A percentile compares a stretch with the other conserved stretches of the same genome.
phyloP scores from a whole-genome alignment of 2,113 vertebrate species.

The Psophia crepitans region DNA sequence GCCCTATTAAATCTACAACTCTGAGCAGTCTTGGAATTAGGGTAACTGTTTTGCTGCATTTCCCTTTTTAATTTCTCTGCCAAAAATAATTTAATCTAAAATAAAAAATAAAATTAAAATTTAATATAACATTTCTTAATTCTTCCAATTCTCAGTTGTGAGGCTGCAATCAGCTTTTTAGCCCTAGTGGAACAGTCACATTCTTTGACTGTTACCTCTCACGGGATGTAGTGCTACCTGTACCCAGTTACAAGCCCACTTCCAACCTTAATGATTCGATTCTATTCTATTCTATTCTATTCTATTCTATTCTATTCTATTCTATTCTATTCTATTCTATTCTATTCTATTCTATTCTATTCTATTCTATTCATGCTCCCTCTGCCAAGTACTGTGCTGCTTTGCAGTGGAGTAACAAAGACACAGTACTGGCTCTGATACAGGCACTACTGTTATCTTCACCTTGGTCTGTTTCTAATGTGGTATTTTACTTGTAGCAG shows the following conservation, averaged over 20 bases:
- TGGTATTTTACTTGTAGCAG: not conserved
- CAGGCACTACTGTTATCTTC: not conserved
- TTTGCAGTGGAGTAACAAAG: not conserved
- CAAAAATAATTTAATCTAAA: not conserved
- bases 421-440: not conserved
- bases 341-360: no score
- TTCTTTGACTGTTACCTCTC: not conserved
- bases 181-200: not conserved
- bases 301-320: no score
- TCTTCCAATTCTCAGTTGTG: not conserved
- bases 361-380: no score
- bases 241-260: not conserved
- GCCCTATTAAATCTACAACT: not conserved
- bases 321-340: no score
- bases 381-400: not conserved
- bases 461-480: not conserved
- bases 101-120: not conserved
- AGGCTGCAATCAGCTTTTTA: not conserved
- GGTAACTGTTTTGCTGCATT: not conserved
- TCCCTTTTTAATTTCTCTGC: not conserved
- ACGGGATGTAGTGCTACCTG: accelerated
- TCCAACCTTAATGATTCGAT: no score
- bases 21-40: not conserved
- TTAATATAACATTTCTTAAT: not conserved
- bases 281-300: no score